Evolutionary conservation across 2,113 vertebrate genomes (phyloP), one percentile per base, ranked within the genome.

Genomic region (Festucalex cinctus): DNA sequence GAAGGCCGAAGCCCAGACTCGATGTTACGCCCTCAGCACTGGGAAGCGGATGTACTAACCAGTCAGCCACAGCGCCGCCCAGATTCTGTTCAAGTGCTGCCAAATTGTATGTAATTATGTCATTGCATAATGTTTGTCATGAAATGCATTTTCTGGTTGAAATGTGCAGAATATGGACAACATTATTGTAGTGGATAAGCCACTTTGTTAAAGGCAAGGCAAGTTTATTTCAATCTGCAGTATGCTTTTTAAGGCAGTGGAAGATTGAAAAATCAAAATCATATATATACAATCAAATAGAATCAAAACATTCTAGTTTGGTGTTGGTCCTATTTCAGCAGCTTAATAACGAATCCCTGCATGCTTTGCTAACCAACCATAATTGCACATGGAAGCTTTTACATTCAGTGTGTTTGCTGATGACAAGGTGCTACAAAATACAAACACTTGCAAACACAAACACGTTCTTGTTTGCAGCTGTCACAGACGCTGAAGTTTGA

Each of bases 381-480:
- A 61, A 46, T 60, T 62, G 12, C 43, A 60, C 12, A 19, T 57
- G 53, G 6, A 39, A 65, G 22, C 20, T 35, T 56, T 24, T 10
- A 74, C 57, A 41, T 62, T 20, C 9, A 64, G 4, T 8, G 14
- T 22, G 22, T 74, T 66, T 73, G 28, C 32, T 57, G 19, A 44
- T 56, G 26, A 65, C 59, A 32, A 44, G 54, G 48, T 36, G 43
- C 20, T n/a, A 46, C 16, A 39, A n/a, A 26, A n/a, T 9, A 26
- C 36, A 71, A 66, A 69, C 67, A 51, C 53, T 24, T 16, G n/a
- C n/a, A n/a, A 26, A n/a, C 6, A 26, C 36, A 71, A 66, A 69
- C 67, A 51, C 53, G 3, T 68, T 36, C 59, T 62, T 65, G 35
- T 66, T 75, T 64, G 17, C 22, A 41, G 61, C 13, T 73, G 65